Percentiles rank a stretch among this genome's conserved stretches.
Conservation (phyloP, 2,797 vertebrate genomes). For the Crocodylus rhombifer region DNA sequence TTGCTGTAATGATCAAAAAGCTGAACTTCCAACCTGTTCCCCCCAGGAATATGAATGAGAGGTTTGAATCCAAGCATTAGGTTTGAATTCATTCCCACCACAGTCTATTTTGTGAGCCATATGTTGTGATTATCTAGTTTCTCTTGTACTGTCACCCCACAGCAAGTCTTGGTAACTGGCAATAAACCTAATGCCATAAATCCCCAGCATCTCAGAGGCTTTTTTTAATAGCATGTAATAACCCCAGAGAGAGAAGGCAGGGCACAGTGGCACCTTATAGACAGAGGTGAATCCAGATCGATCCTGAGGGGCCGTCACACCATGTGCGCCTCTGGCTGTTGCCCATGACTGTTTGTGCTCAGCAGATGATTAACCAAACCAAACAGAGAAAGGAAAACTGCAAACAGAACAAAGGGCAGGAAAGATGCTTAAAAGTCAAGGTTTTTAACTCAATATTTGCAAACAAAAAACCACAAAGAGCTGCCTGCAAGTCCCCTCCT, state of each 20-base stretch:
- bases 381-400: conserved; percentile 36
- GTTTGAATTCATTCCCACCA: neutral
- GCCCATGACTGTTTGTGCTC: conserved; percentile 48
- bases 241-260: too few relatives aligned
- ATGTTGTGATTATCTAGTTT: neutral
- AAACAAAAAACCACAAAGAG: accelerated
- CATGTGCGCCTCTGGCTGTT: neutral
- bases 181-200: neutral
- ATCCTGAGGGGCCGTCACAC: neutral
- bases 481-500: accelerated
- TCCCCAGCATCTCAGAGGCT: neutral
- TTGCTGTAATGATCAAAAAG: neutral
- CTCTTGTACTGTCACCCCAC: neutral
- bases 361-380: conserved; percentile 60
- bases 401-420: conserved; percentile 69
- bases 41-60: neutral
- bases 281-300: neutral
- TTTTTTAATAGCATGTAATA: neutral
- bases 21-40: accelerated
- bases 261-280: neutral
- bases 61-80: neutral
- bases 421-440: neutral
- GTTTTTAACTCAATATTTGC: neutral
- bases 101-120: neutral
- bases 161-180: neutral